These are phyloP conservation scores for Adrianichthys oophorus DNA, from an alignment of 2,797 vertebrate genomes.

Conservation along the genomic window DNA sequence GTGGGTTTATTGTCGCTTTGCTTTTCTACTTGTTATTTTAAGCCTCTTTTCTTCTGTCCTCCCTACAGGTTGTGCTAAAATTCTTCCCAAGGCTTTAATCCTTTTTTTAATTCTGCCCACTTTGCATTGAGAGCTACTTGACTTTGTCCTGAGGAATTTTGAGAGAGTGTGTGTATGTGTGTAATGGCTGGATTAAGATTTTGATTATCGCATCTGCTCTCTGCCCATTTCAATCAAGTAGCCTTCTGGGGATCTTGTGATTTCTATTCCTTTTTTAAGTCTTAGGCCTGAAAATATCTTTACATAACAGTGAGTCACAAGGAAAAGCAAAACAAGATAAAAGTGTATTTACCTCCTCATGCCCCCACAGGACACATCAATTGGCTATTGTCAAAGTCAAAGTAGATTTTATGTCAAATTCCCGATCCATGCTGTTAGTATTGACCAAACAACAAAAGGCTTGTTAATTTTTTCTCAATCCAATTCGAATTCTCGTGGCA, in stretches of 20 bases:
- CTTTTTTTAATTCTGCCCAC: constrained; percentile 11
- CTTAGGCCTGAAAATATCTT: constrained; percentile 50
- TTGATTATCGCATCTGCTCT: constrained; percentile 49
- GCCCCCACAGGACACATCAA: constrained; percentile 53
- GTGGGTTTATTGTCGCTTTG: constrained; percentile 1
- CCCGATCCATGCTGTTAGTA: constrained; percentile 70
- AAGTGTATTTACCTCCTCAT: constrained; percentile 52
- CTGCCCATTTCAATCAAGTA: constrained; percentile 36
- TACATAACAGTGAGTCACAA: constrained; percentile 54
- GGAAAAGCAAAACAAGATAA: constrained; percentile 38
- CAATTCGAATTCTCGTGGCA: constrained; percentile 74
- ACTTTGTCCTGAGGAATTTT: constrained; percentile 38
- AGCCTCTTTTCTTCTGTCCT: neutral
- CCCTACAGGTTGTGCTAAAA: constrained; percentile 19
- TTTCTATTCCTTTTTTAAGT: constrained; percentile 10
- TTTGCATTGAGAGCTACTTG: constrained; percentile 39
- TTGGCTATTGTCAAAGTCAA: constrained; percentile 68
- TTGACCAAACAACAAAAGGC: constrained; percentile 75
- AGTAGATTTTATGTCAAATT: constrained; percentile 78
- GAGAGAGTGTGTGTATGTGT: constrained; percentile 5
- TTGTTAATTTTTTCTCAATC: constrained; percentile 74
- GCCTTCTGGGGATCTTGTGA: constrained; percentile 19
- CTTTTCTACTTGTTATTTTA: neutral
- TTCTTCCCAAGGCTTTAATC: constrained; percentile 22
- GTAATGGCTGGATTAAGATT: constrained; percentile 30